Base-by-base conservation (phyloP, 2,113 vertebrate species). In the Lates calcarifer region DNA sequence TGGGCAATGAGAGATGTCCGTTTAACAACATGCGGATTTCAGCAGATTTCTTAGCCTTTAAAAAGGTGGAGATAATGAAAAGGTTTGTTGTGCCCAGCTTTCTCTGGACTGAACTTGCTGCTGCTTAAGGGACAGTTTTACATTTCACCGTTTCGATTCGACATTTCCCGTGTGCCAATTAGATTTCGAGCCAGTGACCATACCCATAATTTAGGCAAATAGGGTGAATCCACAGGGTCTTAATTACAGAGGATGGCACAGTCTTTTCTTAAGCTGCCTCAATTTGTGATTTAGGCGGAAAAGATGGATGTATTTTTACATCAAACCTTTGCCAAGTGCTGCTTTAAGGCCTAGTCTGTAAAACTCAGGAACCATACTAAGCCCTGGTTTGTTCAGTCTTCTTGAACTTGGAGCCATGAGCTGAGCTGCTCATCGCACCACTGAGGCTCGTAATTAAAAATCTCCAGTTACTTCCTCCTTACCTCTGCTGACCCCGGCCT, bases 401-500 rank as follows among this genome's bases (percentile, higher is more conserved):
- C n/a, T n/a, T n/a, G n/a, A n/a, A n/a, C n/a, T 80, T 4, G 9
- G 33, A 82, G 86, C 85, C 78, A 71, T 17, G 77, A 84, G 85
- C 63, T 20, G 77, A 87, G 82, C 72, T 90, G 74, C 87, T 84
- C 80, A 87, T 92, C 79, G 79, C 87, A 87, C 89, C 88, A 85
- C 86, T 87, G 84, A 87, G 87, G 87, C 87, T 85, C 77, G 64
- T 89, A 93, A 91, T 91, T 81, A 90, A 91, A 92, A 90, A 86
- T 87, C 83, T 90, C 80, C 77, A 81, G 81, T 91, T 94, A 90
- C 89, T 81, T 88, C 78, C 71, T 80, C 49, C 68, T 89, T 91
- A 90, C 85, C 87, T 88, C 77, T 49, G 28, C 75, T 89, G 87
- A 87, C 85, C 84, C 71, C n/a, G 39, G 73, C 74, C 83, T 70